Evolutionary conservation across 2,797 vertebrate genomes (phyloP), one percentile per base, ranked within the genome.

Genomic region (Sternotherus odoratus): DNA sequence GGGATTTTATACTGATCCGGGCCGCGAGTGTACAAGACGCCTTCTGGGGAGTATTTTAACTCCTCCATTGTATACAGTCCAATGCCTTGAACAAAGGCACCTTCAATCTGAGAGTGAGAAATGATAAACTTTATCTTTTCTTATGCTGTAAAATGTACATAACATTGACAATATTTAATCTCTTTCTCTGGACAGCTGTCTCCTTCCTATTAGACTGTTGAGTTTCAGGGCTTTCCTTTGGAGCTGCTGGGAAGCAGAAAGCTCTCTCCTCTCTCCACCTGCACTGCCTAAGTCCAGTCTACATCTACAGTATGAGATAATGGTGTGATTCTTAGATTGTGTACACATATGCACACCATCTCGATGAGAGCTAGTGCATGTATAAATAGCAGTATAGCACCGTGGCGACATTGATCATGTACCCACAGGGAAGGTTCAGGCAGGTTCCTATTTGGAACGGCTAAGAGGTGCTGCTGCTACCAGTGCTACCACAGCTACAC

Each of bases 1-100:
- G 98, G 99, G 90, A 99, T 98, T 97, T 99, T 98, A 92, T 99
- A 99, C 94, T 98, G 98, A 56, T 98, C 98, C 1, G 99, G 98
- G 28, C 98, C 98, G 4, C 97, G 97, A n/a, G 98, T 98, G 97
- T 86, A 98, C 75, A 99, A 97, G 33, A 97, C 94, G 50, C 99
- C 98, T 5, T 98, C 97, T 5, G 98, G 98, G 79, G 99, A 98
- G 86, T 98, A 99, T 88, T 98, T 98, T 79, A 99, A 86, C 96
- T 99, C 98, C 93, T 99, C 99, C 97, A 98, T 91, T 50, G 99
- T 99, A 97, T 97, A 99, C 87, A 99, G 98, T 72, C 99, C 98
- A 97, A 99, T 83, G 60, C 99, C 99, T 96, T 99, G 99, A 72
- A 98, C 97, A 96, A 99, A 99, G 0, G 98, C 98, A 24, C 99